Percentiles rank a stretch among this genome's conserved stretches.
Evolutionary conservation across 1,140 invertebrate genomes (phyloP).

Genomic region (Marisa cornuarietis): DNA sequence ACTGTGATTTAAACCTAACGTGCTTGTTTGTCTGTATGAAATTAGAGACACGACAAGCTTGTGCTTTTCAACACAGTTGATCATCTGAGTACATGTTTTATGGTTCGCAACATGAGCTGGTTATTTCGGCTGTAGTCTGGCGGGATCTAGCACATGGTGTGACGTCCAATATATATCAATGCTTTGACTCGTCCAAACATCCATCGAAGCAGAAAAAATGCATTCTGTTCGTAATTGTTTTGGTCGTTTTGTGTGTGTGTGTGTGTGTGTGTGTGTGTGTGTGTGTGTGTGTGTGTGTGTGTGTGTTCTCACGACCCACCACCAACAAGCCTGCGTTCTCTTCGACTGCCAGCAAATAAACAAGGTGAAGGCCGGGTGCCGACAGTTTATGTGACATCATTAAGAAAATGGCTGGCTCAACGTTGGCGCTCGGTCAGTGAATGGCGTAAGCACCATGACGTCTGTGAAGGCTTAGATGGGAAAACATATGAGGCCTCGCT

Average conservation of each 20-base stretch:
- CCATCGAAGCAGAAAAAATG: background rate
- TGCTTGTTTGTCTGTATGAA: too few species aligned
- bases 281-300: slow-evolving; percentile 2
- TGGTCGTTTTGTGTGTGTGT: background rate
- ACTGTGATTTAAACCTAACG: too few species aligned
- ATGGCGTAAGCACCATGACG: too few species aligned
- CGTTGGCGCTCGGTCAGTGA: too few species aligned
- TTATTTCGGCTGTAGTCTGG: too few species aligned
- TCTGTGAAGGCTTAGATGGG: too few species aligned
- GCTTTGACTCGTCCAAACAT: background rate
- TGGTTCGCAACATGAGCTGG: too few species aligned
- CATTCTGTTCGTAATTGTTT: background rate
- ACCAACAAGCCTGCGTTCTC: background rate
- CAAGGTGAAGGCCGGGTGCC: background rate
- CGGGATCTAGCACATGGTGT: too few species aligned
- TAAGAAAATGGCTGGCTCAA: background rate
- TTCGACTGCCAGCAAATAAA: background rate
- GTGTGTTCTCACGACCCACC: background rate
- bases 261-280: background rate
- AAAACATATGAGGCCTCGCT: too few species aligned
- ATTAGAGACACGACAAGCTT: background rate
- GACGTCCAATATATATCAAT: background rate
- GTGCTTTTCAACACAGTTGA: background rate
- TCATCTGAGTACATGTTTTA: background rate
- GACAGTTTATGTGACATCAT: background rate